phyloP scores from a whole-genome alignment of 2,888 invertebrate genomes.

The Petrolisthes cinctipes region DNA sequence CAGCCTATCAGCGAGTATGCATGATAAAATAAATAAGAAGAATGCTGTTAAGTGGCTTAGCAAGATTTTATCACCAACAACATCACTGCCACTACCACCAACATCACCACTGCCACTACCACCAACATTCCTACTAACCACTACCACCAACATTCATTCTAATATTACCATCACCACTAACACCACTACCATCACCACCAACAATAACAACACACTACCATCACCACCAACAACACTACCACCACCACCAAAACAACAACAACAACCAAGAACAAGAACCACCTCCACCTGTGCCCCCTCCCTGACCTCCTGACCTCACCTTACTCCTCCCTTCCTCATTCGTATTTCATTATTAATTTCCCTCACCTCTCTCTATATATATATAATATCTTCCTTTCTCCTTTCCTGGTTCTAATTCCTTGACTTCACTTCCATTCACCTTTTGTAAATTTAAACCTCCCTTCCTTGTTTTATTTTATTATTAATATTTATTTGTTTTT shows the following conservation, averaged over 20 bases:
- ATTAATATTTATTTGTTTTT: neutral
- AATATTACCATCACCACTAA: too few species aligned
- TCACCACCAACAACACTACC: too few species aligned
- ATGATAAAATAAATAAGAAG: too few species aligned
- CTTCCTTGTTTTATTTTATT: neutral
- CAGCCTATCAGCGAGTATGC: too few species aligned
- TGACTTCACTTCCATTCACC: neutral
- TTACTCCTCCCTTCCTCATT: neutral
- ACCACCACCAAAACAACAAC: too few species aligned
- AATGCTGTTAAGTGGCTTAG: too few species aligned
- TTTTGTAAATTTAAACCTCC: neutral
- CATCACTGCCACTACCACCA: neutral
- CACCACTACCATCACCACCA: too few species aligned
- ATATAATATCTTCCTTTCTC: neutral
- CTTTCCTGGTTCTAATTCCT: neutral
- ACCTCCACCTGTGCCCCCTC: neutral
- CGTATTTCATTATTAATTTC: neutral
- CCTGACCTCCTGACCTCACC: neutral
- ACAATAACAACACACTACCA: too few species aligned
- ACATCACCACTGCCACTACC: conserved; percentile 1
- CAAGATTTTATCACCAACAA: neutral
- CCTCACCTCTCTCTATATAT: neutral
- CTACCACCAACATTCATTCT: neutral
- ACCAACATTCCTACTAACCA: neutral
- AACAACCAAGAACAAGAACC: conserved; percentile 8